Conservation (phyloP, 2,797 vertebrate species). For the Scolopax bukidnonensis region DNA sequence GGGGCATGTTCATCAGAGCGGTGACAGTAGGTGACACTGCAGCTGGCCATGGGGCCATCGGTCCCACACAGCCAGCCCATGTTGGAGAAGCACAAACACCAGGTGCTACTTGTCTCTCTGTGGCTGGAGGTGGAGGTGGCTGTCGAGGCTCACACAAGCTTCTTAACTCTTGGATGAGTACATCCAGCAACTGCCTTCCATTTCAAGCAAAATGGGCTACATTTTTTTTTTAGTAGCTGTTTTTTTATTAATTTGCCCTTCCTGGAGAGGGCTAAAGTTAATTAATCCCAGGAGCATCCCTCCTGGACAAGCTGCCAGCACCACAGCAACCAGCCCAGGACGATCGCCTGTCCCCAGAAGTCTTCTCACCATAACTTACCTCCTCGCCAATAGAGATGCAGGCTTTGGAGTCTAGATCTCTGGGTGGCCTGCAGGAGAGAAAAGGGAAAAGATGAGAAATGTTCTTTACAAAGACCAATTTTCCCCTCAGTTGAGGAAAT, state of each 20-base stretch:
- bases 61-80: neutral
- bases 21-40: neutral
- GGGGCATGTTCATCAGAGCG: neutral
- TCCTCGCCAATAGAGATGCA: conserved; percentile 93
- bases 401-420: conserved; percentile 96
- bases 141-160: neutral
- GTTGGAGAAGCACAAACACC: neutral
- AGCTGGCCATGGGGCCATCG: neutral
- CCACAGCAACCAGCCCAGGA: neutral
- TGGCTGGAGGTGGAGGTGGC: neutral
- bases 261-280: neutral
- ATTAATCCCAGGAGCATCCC: neutral
- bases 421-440: conserved; percentile 85
- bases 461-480: neutral
- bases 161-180: neutral
- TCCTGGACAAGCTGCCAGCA: neutral
- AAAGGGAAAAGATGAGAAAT: neutral
- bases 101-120: fast-evolving
- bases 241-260: neutral
- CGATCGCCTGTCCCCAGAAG: neutral
- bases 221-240: neutral
- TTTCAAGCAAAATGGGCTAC: neutral
- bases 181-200: neutral
- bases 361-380: conserved; percentile 74
- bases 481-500: neutral